Percentiles rank a stretch among this genome's conserved stretches.
phyloP scores from a whole-genome alignment of 2,113 vertebrate species.

The Rhinogobius similis region DNA sequence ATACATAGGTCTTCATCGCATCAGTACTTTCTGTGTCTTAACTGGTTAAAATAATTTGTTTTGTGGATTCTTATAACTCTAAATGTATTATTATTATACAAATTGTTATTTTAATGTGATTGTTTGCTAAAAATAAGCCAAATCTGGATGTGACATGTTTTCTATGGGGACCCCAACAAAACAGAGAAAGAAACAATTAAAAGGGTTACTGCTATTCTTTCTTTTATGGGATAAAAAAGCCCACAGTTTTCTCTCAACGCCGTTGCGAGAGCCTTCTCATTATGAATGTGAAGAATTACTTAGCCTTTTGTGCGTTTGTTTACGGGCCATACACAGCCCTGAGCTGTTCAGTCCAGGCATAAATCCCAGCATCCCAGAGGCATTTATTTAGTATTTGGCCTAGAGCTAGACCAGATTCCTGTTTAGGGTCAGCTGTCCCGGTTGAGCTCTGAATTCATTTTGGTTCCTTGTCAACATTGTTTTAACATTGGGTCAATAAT shows the following conservation, averaged over 20 bases:
- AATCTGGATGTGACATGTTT: too few relatives aligned
- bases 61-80: too few relatives aligned
- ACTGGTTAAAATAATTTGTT: too few relatives aligned
- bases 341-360: slow-evolving; percentile 4
- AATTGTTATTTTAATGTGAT: too few relatives aligned
- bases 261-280: neutral
- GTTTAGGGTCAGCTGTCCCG: neutral
- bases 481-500: slow-evolving; percentile 1
- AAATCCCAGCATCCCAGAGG: neutral
- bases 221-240: too few relatives aligned
- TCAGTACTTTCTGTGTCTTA: too few relatives aligned
- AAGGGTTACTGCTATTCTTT: too few relatives aligned
- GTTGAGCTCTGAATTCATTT: neutral
- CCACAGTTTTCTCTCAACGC: neutral
- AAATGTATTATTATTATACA: too few relatives aligned
- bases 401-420: neutral
- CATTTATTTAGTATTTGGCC: neutral
- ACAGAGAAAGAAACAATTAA: too few relatives aligned
- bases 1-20: too few relatives aligned
- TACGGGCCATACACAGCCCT: neutral
- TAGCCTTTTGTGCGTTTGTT: neutral
- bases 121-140: too few relatives aligned
- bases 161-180: too few relatives aligned
- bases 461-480: neutral
- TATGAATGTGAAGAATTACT: neutral